phyloP scores from a whole-genome alignment of 1,140 invertebrate genomes.

The Drosophila leontia region DNA sequence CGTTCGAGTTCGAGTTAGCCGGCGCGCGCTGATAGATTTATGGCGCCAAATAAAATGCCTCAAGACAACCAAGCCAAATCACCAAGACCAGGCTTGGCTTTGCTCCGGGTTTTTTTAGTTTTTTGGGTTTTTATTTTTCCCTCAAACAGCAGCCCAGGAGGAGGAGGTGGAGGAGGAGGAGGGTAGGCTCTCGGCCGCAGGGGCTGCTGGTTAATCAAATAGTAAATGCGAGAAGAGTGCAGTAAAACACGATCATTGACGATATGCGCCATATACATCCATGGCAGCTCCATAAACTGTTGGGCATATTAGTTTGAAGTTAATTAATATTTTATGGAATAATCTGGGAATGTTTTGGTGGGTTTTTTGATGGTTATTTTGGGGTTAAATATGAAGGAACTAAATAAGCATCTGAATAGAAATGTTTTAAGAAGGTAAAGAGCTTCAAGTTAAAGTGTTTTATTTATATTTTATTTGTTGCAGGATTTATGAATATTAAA shows the following conservation, averaged over 20 bases:
- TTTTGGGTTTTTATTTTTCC: slow-evolving; percentile 29
- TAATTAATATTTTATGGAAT: slow-evolving; percentile 3
- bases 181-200: slow-evolving; percentile 12
- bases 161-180: background rate
- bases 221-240: slow-evolving; percentile 67
- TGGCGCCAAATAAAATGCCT: slow-evolving; percentile 84
- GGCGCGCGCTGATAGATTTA: slow-evolving; percentile 82
- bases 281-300: slow-evolving; percentile 40
- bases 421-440: no score
- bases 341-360: no score
- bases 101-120: slow-evolving; percentile 8
- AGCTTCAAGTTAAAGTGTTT: background rate
- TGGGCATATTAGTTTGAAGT: slow-evolving; percentile 45
- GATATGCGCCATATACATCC: slow-evolving; percentile 37
- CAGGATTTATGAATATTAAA: background rate
- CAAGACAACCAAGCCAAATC: slow-evolving; percentile 74
- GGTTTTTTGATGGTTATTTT: background rate
- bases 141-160: slow-evolving; percentile 26
- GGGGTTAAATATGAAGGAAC: no score
- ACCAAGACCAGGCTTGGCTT: slow-evolving; percentile 32
- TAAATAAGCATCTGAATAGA: no score
- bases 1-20: slow-evolving; percentile 49
- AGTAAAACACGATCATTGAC: slow-evolving; percentile 77
- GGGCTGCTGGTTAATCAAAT: slow-evolving; percentile 73
- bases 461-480: background rate